Evolutionary conservation across 2,113 vertebrate genomes (phyloP).

Genomic region (Lota lota): DNA sequence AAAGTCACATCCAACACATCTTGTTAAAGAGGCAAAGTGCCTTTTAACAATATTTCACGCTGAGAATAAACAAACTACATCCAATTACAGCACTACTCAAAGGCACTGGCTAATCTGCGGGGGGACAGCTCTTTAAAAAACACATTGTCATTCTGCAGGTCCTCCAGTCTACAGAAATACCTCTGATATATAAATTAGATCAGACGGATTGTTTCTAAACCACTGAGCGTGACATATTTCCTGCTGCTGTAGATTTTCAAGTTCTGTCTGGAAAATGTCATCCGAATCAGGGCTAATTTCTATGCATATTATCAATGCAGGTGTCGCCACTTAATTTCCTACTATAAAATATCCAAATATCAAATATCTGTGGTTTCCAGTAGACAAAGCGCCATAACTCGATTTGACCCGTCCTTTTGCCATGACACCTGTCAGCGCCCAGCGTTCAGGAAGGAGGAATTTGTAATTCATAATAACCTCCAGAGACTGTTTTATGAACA

Average conservation of each 20-base stretch:
- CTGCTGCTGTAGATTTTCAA: neutral
- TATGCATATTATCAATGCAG: neutral
- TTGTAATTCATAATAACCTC: no score
- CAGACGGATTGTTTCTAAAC: neutral
- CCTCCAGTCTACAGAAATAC: slow-evolving; percentile 14
- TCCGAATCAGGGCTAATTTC: no score
- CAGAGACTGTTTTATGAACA: no score
- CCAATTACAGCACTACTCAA: no score
- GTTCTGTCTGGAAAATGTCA: no score
- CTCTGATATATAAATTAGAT: slow-evolving; percentile 5
- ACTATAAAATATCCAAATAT: neutral
- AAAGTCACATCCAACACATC: no score
- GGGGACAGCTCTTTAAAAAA: neutral
- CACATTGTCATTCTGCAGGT: no score
- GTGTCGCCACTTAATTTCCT: neutral
- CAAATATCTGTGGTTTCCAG: neutral
- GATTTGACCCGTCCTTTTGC: slow-evolving; percentile 10
- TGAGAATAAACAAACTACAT: no score
- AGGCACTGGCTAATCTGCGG: neutral
- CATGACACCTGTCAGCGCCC: neutral
- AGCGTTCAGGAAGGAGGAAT: no score
- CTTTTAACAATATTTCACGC: no score
- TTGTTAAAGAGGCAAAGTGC: no score
- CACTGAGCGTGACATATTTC: slow-evolving; percentile 12
- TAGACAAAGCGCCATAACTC: neutral